These are phyloP conservation scores for Microctenopoma steveboyesi DNA, from an alignment of 2,797 vertebrate genomes.

Conservation along the genomic window DNA sequence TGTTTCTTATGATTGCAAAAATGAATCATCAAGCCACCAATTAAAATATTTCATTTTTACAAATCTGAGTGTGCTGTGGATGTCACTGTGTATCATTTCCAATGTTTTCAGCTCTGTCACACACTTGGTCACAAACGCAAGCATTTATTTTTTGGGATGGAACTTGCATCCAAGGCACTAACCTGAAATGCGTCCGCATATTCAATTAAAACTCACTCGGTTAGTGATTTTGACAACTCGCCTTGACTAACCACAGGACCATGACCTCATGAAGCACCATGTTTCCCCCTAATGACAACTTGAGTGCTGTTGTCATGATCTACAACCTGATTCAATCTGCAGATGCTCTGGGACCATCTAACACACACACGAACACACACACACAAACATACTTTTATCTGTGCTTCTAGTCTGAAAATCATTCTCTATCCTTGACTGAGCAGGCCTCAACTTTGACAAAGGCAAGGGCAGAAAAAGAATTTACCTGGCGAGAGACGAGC, in stretches of 20 bases:
- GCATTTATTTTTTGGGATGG: neutral
- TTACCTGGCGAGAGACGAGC: slow-evolving; percentile 43
- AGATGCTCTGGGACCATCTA: slow-evolving; percentile 41
- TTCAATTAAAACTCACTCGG: slow-evolving; percentile 12
- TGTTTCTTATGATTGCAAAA: slow-evolving; percentile 83
- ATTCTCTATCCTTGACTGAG: slow-evolving; percentile 58
- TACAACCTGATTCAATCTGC: slow-evolving; percentile 71
- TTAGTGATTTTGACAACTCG: slow-evolving; percentile 19
- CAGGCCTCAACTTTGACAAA: slow-evolving; percentile 61
- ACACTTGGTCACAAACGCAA: slow-evolving; percentile 9
- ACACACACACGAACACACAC: slow-evolving; percentile 32
- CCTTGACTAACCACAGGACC: slow-evolving; percentile 56
- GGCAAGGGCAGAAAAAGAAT: slow-evolving; percentile 42
- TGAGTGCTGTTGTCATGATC: slow-evolving; percentile 67
- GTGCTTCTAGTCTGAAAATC: slow-evolving; percentile 40
- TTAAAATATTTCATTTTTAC: slow-evolving; percentile 88
- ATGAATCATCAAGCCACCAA: slow-evolving; percentile 84
- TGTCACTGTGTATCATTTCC: slow-evolving; percentile 47
- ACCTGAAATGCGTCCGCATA: slow-evolving; percentile 25
- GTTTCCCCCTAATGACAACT: slow-evolving; percentile 39
- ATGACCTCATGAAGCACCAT: slow-evolving; percentile 71
- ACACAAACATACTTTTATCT: slow-evolving; percentile 40
- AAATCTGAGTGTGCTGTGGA: slow-evolving; percentile 62
- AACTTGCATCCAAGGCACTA: slow-evolving; percentile 14
- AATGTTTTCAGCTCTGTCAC: slow-evolving; percentile 12